Evolutionary conservation across 2,797 vertebrate genomes (phyloP), one percentile per base, ranked within the genome.

Genomic region (Sebastes paucispinis): DNA sequence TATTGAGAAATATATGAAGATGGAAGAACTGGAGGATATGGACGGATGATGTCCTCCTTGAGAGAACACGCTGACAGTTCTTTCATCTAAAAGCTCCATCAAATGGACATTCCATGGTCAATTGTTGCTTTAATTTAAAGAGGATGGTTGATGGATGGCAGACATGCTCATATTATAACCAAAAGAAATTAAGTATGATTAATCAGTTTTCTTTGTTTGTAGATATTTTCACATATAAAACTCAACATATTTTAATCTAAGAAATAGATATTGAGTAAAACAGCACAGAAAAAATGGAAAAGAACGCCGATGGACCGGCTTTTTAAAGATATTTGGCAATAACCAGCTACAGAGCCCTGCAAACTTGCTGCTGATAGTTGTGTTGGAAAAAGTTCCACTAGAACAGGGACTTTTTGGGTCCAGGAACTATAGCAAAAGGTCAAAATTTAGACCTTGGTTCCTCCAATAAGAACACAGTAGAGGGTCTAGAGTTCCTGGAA

Each of bases 21-120:
- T 71, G 34, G 4, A 39, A 58, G 60, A 80, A 69, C 24, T 75
- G n/a, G 39, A 63, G 78, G 59, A 71, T 69, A n/a, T 57, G 70
- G 16, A 75, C 5, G 8, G 69, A 74, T 54, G 58, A 83, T 75
- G 60, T 57, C 47, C 31, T 82, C 72, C 47, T 18, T 58, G 24
- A 52, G 25, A 81, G 52, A 79, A 74, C 32, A 78, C 57, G 22
- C 29, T 54, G 79, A 74, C 62, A 67, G 59, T 69, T 84, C 78
- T 77, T 74, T 80, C 34, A 25, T 68, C 75, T 80, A 83, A 83
- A 80, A 80, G 83, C 87, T 85, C 78, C 81, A 81, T 83, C 78
- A 81, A 83, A 88, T 83, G 78, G 81, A 86, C 31, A 16, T 62
- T 79, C 67, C 32, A 39, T 75, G 66, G 73, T 62, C 74, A 75